Evolutionary conservation across 2,113 vertebrate genomes (phyloP), one percentile per base, ranked within the genome.

Genomic region (Odobenus rosmarus): DNA sequence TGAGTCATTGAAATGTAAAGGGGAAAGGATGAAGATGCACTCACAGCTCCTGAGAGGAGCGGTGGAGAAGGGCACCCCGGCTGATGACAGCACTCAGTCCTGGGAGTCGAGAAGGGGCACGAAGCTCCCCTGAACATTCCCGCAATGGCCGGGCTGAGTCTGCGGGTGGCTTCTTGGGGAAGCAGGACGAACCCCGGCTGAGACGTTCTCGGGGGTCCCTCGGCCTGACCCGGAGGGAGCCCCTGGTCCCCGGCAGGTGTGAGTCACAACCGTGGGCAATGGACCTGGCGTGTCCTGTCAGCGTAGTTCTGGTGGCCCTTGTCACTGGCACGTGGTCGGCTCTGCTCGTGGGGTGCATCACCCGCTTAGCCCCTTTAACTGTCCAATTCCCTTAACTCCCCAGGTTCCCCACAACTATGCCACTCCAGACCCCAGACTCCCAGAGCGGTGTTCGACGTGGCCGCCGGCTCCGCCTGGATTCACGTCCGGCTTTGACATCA

Each of bases 251-350:
- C 24, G 13, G 36, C 62, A n/a, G 53, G 61, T 39, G 14, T 1
- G 11, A 72, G 6, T 64, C 86, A 36, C 21, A 67, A 49, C 26
- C 24, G 6, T n/a, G 33, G 9, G 51, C 64, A 69, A 42, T 15
- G 59, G 39, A 53, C 67, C n/a, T 1, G 1, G 14, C 1, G 18
- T n/a, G 33, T 55, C n/a, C 33, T 28, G 3, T 57, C 51, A 0
- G 1, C 33, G 4, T 12, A 5, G 39, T 42, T 53, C 69, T 24
- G 12, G 61, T 19, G 19, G 19, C 31, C 49, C 18, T 79, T 6
- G 8, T 59, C 77, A 18, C 5, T 2, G 31, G 23, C 31, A 13
- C 9, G 23, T 23, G 4, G 15, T 7, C 7, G 0, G 42, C 46
- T 69, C 11, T 61, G 15, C 21, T 14, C 31, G 90, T 19, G 36